Conservation (phyloP, 2,797 vertebrate genomes). For the Melanotaenia boesemani region DNA sequence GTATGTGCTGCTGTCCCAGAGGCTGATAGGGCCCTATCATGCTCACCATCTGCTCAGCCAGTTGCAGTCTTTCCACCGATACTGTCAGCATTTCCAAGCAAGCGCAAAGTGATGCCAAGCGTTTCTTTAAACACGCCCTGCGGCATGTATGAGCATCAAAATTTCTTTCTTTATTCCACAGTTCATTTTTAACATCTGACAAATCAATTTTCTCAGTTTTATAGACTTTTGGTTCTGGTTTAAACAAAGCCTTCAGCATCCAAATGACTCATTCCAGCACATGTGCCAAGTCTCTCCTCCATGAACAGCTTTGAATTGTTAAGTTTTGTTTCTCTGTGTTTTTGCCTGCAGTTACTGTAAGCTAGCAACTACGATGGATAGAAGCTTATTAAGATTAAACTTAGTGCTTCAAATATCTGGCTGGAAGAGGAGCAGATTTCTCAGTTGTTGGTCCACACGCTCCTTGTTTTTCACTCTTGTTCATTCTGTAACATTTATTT, state of each 20-base stretch:
- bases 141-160: constrained; percentile 6
- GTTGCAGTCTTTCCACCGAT: constrained; percentile 51
- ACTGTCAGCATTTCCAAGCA: constrained; percentile 54
- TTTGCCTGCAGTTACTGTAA: constrained; percentile 38
- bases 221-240: constrained; percentile 24
- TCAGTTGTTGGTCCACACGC: too few relatives aligned
- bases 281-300: constrained; percentile 27
- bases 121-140: not conserved
- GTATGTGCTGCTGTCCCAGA: constrained; percentile 28
- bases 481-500: too few relatives aligned
- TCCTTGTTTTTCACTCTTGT: too few relatives aligned
- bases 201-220: constrained; percentile 39
- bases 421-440: not conserved
- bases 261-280: constrained; percentile 19
- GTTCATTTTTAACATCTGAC: constrained; percentile 35
- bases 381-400: not conserved
- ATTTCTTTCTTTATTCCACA: constrained; percentile 13
- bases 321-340: constrained; percentile 14
- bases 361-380: constrained; percentile 14
- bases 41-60: constrained; percentile 67
- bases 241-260: constrained; percentile 21
- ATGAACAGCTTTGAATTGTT: constrained; percentile 17
- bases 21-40: constrained; percentile 53
- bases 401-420: constrained; percentile 1
- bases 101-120: constrained; percentile 30